Percentiles rank a stretch among this genome's conserved stretches.
These are phyloP conservation scores for Callithrix jacchus DNA, from an alignment of 2,113 vertebrate species.

Conservation along the genomic window DNA sequence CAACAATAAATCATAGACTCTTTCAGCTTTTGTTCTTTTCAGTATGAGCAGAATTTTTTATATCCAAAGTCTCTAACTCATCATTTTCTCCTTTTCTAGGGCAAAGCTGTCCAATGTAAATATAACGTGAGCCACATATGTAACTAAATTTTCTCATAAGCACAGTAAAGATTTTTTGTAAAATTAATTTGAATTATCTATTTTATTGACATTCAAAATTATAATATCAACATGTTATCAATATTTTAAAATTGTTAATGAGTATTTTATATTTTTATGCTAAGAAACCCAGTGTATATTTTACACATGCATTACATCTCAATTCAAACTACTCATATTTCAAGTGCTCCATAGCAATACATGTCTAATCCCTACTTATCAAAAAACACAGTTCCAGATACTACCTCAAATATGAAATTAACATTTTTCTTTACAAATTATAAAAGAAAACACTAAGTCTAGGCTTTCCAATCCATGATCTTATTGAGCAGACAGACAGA, in stretches of 20 bases:
- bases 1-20: background rate
- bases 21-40: conserved; percentile 11
- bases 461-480: background rate
- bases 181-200: background rate
- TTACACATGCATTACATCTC: background rate
- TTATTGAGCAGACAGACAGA: background rate
- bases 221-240: background rate
- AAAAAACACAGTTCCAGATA: background rate
- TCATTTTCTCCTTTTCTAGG: background rate
- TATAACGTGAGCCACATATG: background rate
- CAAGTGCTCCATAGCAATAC: background rate
- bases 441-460: background rate
- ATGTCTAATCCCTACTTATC: background rate
- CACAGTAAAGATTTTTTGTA: background rate
- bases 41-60: background rate
- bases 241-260: background rate
- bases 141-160: background rate
- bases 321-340: background rate
- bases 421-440: background rate
- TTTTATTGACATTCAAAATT: background rate
- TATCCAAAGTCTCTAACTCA: background rate
- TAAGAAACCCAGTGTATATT: background rate
- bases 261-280: background rate
- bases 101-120: background rate
- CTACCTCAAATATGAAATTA: background rate